These are phyloP conservation scores for Sarcophilus harrisii DNA, from an alignment of 2,797 vertebrate species.

Conservation along the genomic window DNA sequence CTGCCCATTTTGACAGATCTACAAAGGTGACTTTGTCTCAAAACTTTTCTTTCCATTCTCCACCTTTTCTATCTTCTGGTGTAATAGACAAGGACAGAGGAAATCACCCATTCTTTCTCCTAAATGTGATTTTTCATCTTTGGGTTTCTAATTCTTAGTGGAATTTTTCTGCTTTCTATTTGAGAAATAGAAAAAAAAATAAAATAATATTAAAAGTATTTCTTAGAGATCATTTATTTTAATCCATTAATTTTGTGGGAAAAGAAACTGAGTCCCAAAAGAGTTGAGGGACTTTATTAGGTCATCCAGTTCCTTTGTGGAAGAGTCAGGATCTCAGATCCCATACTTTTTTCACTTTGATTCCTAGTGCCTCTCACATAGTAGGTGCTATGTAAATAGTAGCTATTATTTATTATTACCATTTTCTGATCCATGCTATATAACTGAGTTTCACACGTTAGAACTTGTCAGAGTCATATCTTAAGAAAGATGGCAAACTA, in stretches of 20 bases:
- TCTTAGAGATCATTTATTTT: neutral
- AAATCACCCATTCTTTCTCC: neutral
- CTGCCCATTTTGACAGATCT: neutral
- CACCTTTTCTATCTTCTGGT: neutral
- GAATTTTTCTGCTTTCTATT: neutral
- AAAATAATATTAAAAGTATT: neutral
- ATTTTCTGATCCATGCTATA: neutral
- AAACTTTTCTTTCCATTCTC: neutral
- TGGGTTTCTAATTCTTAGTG: neutral
- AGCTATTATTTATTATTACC: neutral
- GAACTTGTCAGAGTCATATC: neutral
- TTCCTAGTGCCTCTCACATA: neutral
- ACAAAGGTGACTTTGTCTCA: neutral
- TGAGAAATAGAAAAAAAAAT: neutral
- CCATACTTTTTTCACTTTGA: neutral
- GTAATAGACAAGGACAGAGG: neutral
- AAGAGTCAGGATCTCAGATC: neutral
- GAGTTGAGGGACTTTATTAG: neutral
- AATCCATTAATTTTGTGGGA: neutral
- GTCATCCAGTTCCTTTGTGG: neutral
- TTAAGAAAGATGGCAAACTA: neutral
- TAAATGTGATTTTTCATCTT: neutral
- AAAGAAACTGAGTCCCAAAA: neutral
- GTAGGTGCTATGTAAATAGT: neutral
- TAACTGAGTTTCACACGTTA: constrained; percentile 11